phyloP scores from a whole-genome alignment of 2,888 invertebrate genomes.

The Drosophila ezoana region DNA sequence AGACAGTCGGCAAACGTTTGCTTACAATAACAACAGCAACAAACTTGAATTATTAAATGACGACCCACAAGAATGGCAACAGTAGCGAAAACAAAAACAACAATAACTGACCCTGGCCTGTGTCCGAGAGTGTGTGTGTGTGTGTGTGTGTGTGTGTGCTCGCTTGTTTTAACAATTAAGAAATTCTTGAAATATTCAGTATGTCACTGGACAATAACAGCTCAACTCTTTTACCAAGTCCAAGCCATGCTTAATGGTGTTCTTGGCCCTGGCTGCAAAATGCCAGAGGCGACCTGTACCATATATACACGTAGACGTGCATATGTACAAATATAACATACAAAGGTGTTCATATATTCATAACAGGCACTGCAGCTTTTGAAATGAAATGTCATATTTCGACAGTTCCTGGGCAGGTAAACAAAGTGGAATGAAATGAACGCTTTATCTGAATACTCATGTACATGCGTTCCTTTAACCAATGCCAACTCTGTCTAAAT shows the following conservation, averaged over 20 bases:
- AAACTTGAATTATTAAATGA: slow-evolving; percentile 74
- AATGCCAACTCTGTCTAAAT: not conserved
- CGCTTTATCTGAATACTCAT: too few relatives aligned
- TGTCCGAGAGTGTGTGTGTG: not conserved
- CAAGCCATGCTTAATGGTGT: slow-evolving; percentile 18
- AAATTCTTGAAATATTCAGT: slow-evolving; percentile 69
- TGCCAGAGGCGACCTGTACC: slow-evolving; percentile 9
- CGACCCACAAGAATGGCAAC: slow-evolving; percentile 55
- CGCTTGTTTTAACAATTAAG: slow-evolving; percentile 67
- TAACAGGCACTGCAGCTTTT: slow-evolving; percentile 8
- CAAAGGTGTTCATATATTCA: not conserved
- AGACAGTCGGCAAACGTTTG: slow-evolving; percentile 34
- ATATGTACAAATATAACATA: not conserved
- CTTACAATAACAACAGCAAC: slow-evolving; percentile 42
- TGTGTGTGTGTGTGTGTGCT: slow-evolving; percentile 18
- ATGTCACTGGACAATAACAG: slow-evolving; percentile 44
- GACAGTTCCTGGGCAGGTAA: not conserved
- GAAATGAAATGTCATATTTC: slow-evolving; percentile 6
- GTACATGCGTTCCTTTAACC: not conserved
- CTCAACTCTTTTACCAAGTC: slow-evolving; percentile 31
- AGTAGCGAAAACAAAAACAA: slow-evolving; percentile 26
- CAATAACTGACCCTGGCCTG: slow-evolving; percentile 38
- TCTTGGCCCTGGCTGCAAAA: slow-evolving; percentile 44
- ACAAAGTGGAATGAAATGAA: not conserved
- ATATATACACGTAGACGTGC: not conserved